Conservation (phyloP, 2,797 vertebrate genomes). For the Channallabes apus region DNA sequence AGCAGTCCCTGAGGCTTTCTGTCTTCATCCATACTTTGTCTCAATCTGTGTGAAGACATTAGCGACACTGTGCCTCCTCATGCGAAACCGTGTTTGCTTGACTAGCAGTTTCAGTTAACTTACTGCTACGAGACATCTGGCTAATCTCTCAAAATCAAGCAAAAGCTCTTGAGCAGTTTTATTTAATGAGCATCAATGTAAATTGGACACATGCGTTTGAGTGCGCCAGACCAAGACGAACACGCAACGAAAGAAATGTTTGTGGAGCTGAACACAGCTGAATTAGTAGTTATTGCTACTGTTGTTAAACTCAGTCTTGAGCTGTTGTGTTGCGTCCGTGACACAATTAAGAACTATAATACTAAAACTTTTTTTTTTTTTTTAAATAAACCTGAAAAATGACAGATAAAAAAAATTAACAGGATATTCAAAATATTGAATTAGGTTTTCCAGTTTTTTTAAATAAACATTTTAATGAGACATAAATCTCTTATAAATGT, state of each 20-base stretch:
- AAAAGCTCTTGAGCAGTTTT: constrained; percentile 22
- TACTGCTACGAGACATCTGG: constrained; percentile 29
- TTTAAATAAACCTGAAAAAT: not conserved
- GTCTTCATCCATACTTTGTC: not conserved
- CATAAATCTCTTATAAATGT: not conserved
- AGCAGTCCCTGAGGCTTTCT: constrained; percentile 8
- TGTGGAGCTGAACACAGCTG: not conserved
- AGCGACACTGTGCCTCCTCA: constrained; percentile 17
- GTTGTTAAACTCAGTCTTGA: not conserved
- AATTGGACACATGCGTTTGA: constrained; percentile 18
- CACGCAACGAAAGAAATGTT: not conserved
- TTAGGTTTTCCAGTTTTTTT: not conserved
- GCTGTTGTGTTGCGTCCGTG: not conserved
- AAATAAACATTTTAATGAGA: not conserved
- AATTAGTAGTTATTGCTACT: not conserved
- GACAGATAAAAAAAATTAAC: no score
- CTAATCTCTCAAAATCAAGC: constrained; percentile 33
- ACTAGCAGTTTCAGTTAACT: constrained; percentile 30
- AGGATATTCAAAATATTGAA: no score
- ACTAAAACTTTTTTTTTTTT: not conserved
- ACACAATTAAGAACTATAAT: not conserved
- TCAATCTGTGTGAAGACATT: constrained; percentile 21
- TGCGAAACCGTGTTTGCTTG: constrained; percentile 16
- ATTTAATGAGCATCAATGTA: constrained; percentile 35
- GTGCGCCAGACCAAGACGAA: not conserved